phyloP scores from a whole-genome alignment of 2,113 vertebrate species.

The Ophthalmolycus amberensis region DNA sequence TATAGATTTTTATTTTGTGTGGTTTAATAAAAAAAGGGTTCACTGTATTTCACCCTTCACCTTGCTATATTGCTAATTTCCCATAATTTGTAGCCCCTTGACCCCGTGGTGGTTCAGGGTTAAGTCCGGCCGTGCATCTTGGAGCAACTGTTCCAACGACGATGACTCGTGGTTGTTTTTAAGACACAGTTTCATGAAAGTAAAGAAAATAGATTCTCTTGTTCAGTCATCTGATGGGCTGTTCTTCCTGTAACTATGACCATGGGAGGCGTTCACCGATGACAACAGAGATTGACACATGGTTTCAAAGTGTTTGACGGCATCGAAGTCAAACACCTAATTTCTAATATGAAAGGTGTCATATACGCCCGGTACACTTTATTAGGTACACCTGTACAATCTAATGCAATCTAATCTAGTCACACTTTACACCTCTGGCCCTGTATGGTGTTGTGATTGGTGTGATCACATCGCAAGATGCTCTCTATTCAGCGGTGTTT shows the following conservation, averaged over 20 bases:
- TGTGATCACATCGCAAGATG: background rate
- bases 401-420: background rate
- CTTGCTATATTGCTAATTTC: too few relatives aligned
- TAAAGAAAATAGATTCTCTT: background rate
- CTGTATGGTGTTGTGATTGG: too few relatives aligned
- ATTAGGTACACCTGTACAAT: background rate
- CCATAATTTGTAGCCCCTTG: too few relatives aligned
- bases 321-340: background rate
- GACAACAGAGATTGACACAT: too few relatives aligned
- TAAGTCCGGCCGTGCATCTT: background rate
- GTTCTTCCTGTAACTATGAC: too few relatives aligned
- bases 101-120: too few relatives aligned
- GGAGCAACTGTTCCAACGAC: background rate
- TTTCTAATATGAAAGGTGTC: background rate
- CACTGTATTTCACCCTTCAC: background rate
- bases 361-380: background rate
- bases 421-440: too few relatives aligned
- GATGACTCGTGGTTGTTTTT: background rate
- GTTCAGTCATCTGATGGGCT: background rate
- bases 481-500: background rate
- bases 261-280: too few relatives aligned
- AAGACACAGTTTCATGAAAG: background rate
- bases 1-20: background rate
- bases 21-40: background rate
- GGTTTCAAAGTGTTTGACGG: background rate